Conservation (phyloP, 1,140 invertebrate species). For the Monomorium pharaonis region DNA sequence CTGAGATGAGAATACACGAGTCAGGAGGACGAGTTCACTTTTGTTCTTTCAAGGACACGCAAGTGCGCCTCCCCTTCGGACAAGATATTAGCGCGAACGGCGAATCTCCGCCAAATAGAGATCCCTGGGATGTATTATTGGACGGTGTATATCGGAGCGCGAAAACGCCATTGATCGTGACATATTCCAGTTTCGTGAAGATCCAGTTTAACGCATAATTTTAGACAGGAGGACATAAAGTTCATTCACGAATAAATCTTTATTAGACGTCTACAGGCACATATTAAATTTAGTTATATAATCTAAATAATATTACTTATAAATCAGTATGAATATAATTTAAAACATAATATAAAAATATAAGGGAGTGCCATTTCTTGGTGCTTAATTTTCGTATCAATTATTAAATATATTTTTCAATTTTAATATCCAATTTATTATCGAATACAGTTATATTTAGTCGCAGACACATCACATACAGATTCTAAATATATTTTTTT, state of each 20-base stretch:
- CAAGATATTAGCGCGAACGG: not conserved
- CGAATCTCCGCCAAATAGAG: conserved; percentile 28
- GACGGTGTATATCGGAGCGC: not conserved
- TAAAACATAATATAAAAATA: too few species aligned
- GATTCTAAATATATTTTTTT: not conserved
- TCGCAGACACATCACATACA: not conserved
- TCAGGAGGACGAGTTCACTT: not conserved
- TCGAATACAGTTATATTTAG: not conserved
- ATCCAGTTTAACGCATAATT: conserved; percentile 22
- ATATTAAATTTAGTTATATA: not conserved
- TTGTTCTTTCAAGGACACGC: conserved; percentile 20
- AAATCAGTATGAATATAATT: not conserved
- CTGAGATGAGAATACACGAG: not conserved
- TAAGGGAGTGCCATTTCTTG: too few species aligned
- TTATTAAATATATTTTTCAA: too few species aligned
- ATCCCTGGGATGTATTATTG: conserved; percentile 29
- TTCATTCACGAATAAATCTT: not conserved
- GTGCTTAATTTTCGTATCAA: too few species aligned
- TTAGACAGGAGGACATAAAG: conserved; percentile 2
- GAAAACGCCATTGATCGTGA: conserved; percentile 36
- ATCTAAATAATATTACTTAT: not conserved
- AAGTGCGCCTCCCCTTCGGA: not conserved
- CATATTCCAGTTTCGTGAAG: conserved; percentile 11
- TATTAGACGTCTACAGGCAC: not conserved
- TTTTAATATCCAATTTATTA: too few species aligned